Evolutionary conservation across 1,140 invertebrate genomes (phyloP).

Genomic region (Saxidomus purpurata): DNA sequence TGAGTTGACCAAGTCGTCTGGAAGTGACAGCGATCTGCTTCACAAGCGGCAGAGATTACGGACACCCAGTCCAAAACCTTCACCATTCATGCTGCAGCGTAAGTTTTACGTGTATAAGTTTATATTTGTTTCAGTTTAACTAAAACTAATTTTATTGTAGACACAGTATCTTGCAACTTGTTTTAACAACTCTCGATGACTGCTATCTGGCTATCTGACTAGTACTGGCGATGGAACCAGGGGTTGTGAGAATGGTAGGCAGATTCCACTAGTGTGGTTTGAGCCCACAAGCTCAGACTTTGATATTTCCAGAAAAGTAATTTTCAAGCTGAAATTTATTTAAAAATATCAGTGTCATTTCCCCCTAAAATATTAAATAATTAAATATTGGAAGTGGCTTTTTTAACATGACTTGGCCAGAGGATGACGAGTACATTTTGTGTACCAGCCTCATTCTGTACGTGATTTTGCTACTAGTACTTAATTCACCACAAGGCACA

Average conservation of each 20-base stretch:
- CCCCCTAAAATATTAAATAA: no score
- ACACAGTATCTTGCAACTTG: neutral
- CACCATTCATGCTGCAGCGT: constrained; percentile 62
- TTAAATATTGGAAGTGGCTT: no score
- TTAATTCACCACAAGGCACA: no score
- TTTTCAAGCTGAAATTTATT: no score
- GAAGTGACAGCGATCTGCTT: constrained; percentile 15
- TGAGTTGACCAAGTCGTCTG: neutral
- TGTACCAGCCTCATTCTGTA: no score
- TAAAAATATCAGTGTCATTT: no score
- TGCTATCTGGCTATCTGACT: neutral
- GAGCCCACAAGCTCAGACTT: no score
- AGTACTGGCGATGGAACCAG: neutral
- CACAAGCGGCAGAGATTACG: constrained; percentile 14
- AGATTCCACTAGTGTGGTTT: no score
- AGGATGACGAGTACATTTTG: no score
- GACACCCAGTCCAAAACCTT: constrained; percentile 23
- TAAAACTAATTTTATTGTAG: neutral
- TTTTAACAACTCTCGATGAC: neutral
- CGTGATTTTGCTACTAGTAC: no score
- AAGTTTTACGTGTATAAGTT: neutral
- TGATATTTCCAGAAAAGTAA: no score
- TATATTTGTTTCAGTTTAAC: neutral
- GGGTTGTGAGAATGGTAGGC: neutral
- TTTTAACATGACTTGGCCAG: no score